These are phyloP conservation scores for Sylvilagus bachmani DNA, from an alignment of 2,113 vertebrate species.

Conservation along the genomic window DNA sequence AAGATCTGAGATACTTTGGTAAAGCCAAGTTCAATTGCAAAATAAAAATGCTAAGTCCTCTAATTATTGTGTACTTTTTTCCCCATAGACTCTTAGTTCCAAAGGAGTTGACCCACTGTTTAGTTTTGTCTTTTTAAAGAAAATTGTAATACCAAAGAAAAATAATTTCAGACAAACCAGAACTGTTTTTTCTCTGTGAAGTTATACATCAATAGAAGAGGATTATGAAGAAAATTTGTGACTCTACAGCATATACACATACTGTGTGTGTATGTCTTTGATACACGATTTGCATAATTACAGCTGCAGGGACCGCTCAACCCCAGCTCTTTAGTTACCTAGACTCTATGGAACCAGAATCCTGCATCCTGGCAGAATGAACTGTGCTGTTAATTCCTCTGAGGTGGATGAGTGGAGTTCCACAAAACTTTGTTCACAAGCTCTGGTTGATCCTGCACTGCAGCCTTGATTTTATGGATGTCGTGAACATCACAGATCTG, in stretches of 20 bases:
- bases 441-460: neutral
- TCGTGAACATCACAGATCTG: constrained; percentile 1
- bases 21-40: constrained; percentile 51
- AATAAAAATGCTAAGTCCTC: constrained; percentile 34
- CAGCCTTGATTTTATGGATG: neutral
- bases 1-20: neutral
- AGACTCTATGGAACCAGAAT: constrained; percentile 58
- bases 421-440: neutral
- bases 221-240: constrained; percentile 65
- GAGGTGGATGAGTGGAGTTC: constrained; percentile 57
- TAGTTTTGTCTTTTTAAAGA: constrained; percentile 45
- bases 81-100: constrained; percentile 17
- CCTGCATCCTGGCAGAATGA: constrained; percentile 26
- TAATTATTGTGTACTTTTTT: constrained; percentile 54
- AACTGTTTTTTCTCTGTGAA: constrained; percentile 1
- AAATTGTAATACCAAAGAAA: constrained; percentile 31
- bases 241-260: constrained; percentile 46
- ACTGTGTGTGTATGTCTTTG: neutral
- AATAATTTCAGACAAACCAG: constrained; percentile 50
- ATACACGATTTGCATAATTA: constrained; percentile 49
- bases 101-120: constrained; percentile 37
- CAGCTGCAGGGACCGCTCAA: constrained; percentile 24
- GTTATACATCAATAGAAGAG: constrained; percentile 65
- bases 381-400: neutral
- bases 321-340: constrained; percentile 45